These are phyloP conservation scores for Antigone vipio DNA, from an alignment of 2,113 vertebrate species.

Conservation along the genomic window DNA sequence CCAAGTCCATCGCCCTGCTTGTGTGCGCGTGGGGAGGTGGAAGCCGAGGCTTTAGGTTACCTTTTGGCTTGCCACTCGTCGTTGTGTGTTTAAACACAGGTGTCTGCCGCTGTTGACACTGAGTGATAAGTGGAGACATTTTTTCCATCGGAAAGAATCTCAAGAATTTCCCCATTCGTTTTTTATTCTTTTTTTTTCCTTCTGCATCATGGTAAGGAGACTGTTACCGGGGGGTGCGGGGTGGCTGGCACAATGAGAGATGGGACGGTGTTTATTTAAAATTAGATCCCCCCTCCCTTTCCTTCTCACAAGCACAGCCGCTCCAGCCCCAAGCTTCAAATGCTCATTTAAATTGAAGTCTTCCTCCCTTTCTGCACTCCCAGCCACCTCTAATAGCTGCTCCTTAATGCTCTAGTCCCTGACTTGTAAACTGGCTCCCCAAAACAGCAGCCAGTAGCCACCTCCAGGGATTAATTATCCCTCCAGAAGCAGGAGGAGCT, in stretches of 20 bases:
- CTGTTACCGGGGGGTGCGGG: background rate
- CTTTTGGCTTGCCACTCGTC: background rate
- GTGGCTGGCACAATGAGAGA: background rate
- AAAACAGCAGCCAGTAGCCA: background rate
- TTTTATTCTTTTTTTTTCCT: conserved; percentile 30
- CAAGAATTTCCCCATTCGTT: conserved; percentile 58
- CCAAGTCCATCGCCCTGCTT: background rate
- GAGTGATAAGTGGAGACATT: conserved; percentile 64
- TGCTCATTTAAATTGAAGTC: background rate
- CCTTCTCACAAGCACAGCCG: background rate
- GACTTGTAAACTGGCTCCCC: background rate
- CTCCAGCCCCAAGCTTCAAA: background rate
- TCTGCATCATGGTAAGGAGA: background rate
- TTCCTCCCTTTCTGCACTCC: background rate
- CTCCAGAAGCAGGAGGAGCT: background rate
- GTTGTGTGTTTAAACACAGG: conserved; percentile 48
- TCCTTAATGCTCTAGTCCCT: background rate
- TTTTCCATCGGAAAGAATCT: conserved; percentile 72
- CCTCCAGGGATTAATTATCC: background rate
- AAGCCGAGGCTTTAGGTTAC: conserved; percentile 6
- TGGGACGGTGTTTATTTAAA: background rate
- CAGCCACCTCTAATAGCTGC: background rate
- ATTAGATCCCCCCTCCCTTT: background rate
- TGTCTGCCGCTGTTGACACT: conserved; percentile 60
- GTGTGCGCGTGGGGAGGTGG: accelerated